Percentiles rank a stretch among this genome's conserved stretches.
These are phyloP conservation scores for Xanthorhoe spadicearia DNA, from an alignment of 2,888 invertebrate species.

Conservation along the genomic window DNA sequence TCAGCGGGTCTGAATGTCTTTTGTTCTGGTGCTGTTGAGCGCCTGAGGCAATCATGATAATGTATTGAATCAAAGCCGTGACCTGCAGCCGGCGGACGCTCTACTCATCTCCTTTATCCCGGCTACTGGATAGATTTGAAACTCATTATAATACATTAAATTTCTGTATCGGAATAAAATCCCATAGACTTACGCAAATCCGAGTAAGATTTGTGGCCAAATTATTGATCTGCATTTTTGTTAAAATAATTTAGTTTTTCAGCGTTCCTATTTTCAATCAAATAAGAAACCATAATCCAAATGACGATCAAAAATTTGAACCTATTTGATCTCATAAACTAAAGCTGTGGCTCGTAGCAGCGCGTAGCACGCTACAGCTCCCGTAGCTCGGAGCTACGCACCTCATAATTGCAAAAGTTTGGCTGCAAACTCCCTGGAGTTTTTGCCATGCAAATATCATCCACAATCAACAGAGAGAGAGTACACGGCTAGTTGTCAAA, in stretches of 20 bases:
- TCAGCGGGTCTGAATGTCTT: conserved; percentile 34
- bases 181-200: background rate
- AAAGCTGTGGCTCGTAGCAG: conserved; percentile 32
- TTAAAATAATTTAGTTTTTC: background rate
- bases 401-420: conserved; percentile 43
- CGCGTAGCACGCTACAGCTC: conserved; percentile 40
- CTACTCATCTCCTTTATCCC: conserved; percentile 14
- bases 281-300: background rate
- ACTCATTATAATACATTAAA: conserved; percentile 8
- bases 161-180: conserved; percentile 13
- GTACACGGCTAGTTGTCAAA: background rate
- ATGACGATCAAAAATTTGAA: background rate
- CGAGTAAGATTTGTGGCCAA: background rate
- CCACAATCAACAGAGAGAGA: conserved; percentile 15
- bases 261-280: background rate
- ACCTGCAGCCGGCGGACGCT: conserved; percentile 16
- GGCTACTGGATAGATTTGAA: background rate
- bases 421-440: conserved; percentile 30
- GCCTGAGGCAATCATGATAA: conserved; percentile 41
- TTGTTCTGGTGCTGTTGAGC: conserved; percentile 32
- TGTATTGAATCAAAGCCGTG: conserved; percentile 31
- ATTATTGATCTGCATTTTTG: background rate
- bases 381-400: conserved; percentile 40
- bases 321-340: conserved; percentile 30
- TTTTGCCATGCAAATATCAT: conserved; percentile 35